A percentile compares a stretch with the other conserved stretches of the same genome.
phyloP scores from a whole-genome alignment of 2,888 invertebrate species.

The Brassicogethes aeneus region DNA sequence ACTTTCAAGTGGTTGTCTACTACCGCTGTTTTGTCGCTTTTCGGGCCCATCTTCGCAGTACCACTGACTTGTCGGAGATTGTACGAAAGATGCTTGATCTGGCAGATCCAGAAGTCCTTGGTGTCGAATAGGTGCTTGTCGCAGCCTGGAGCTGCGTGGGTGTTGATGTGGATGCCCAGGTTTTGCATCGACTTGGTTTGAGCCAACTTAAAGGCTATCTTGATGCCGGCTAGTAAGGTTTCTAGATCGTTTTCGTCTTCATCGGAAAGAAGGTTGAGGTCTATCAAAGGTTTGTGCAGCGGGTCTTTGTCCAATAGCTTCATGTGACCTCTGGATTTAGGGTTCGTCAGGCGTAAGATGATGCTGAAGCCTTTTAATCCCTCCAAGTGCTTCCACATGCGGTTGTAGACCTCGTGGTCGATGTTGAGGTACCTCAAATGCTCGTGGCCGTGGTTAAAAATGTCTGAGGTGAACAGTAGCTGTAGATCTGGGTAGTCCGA shows the following conservation, averaged over 20 bases:
- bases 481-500: slow-evolving; percentile 31
- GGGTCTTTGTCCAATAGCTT: slow-evolving; percentile 65
- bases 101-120: slow-evolving; percentile 66
- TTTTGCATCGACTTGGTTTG: slow-evolving; percentile 51
- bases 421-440: slow-evolving; percentile 44
- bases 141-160: slow-evolving; percentile 42
- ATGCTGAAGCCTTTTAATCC: slow-evolving; percentile 42
- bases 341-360: slow-evolving; percentile 62
- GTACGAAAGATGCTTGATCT: slow-evolving; percentile 36
- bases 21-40: slow-evolving; percentile 51
- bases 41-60: slow-evolving; percentile 65
- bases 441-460: slow-evolving; percentile 17
- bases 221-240: slow-evolving; percentile 50
- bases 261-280: slow-evolving; percentile 70
- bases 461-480: slow-evolving; percentile 23
- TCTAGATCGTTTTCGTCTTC: slow-evolving; percentile 49
- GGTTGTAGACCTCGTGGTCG: slow-evolving; percentile 44
- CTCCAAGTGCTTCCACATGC: slow-evolving; percentile 45
- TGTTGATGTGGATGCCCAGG: slow-evolving; percentile 37
- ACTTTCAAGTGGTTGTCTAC: slow-evolving; percentile 56
- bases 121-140: slow-evolving; percentile 42
- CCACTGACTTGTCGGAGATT: slow-evolving; percentile 37
- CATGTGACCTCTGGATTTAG: slow-evolving; percentile 62
- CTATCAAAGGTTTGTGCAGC: slow-evolving; percentile 63
- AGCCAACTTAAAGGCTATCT: slow-evolving; percentile 48